These are phyloP conservation scores for Otocyon megalotis DNA, from an alignment of 2,113 vertebrate species.

Conservation along the genomic window DNA sequence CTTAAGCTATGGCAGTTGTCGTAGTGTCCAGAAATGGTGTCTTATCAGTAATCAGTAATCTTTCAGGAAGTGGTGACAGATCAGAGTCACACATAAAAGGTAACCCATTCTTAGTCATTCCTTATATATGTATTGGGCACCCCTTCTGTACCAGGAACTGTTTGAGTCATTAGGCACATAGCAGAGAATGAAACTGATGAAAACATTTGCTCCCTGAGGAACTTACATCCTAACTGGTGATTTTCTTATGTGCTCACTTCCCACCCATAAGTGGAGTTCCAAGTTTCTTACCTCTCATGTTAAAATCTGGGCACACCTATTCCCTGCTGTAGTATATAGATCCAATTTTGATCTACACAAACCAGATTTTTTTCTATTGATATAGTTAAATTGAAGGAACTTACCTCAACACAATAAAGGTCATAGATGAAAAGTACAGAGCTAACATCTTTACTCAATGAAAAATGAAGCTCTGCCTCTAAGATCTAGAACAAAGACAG, in stretches of 20 bases:
- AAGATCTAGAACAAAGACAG: neutral
- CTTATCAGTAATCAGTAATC: neutral
- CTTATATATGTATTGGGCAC: neutral
- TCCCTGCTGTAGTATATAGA: neutral
- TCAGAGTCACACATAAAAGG: neutral
- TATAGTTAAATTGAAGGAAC: neutral
- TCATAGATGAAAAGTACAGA: neutral
- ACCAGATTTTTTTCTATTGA: neutral
- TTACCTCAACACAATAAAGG: neutral
- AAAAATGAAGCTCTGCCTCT: neutral
- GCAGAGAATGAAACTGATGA: neutral
- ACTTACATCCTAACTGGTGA: neutral
- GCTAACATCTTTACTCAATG: neutral
- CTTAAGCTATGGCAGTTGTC: neutral
- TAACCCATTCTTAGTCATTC: neutral
- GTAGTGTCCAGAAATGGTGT: neutral
- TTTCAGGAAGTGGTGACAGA: neutral
- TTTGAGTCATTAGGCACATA: neutral
- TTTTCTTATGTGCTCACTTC: neutral
- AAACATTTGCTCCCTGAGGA: neutral
- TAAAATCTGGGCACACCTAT: neutral
- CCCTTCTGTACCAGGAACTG: neutral
- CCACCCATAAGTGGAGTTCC: neutral
- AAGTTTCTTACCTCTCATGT: neutral
- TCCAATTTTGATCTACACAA: neutral